Base-by-base conservation (phyloP, 2,888 invertebrate genomes). In the Netelia melanura region DNA sequence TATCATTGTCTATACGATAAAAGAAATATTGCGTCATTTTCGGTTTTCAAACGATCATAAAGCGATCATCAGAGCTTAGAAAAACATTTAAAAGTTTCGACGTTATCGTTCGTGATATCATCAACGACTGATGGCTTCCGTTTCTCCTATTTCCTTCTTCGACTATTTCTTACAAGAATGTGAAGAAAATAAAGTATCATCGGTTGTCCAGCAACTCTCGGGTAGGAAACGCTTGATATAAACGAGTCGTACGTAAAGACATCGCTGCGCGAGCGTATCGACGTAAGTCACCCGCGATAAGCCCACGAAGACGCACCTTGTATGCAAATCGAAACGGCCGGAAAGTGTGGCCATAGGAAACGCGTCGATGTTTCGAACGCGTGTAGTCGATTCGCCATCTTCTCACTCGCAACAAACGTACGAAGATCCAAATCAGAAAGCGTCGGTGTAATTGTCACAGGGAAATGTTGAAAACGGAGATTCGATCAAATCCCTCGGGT, bases 321-420 rank as follows among this genome's bases (percentile, higher is more conserved):
- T 81, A 75, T 81, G 75, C 83, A 72, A 78, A 71, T 77, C 48
- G 65, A 58, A 58, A 38, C 48, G 61, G 62, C 71, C 77, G 23
- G 72, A 67, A 78, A 58, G 44, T 67, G 72, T 67, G 61, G 43
- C 44, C 25, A 61, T 61, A 25, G 77, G 56, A 68, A 56, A 71
- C 67, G 58, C 70, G 44, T 70, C 61, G 43, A 67, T 38, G 62
- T 75, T 72, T 61, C 44, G 61, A 72, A 78, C 43, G 61, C 44
- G 61, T 68, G 43, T 67, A 58, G 67, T 85, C 80, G 86, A 88
- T 88, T 88, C 89, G 89, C 90, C 90, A 91, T 91, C 91, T 91
- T 91, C 90, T 89, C 56, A 54, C 76, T 52, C 23, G 14, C n/a
- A 68, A 68, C 14, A 52, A 52, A 0, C 14, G 14, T 11, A 48